Percentiles rank a stretch among this genome's conserved stretches.
Conservation (phyloP, 2,797 vertebrate genomes). For the Characodon lateralis region DNA sequence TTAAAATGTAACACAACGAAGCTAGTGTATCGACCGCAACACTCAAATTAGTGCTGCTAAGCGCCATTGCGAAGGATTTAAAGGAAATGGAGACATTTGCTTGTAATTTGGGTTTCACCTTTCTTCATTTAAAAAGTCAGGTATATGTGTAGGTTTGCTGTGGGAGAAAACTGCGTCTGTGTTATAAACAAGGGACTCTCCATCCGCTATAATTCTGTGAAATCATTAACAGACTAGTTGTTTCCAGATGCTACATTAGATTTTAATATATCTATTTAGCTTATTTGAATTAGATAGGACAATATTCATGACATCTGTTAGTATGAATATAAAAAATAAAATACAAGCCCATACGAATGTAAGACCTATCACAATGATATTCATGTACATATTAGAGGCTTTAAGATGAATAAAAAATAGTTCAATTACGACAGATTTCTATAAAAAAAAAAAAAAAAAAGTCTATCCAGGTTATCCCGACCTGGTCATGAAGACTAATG, state of each 20-base stretch:
- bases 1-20: not conserved
- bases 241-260: not conserved
- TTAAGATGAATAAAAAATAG: too few relatives aligned
- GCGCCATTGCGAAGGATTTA: not conserved
- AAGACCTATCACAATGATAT: too few relatives aligned
- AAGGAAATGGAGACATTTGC: not conserved
- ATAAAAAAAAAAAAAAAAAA: too few relatives aligned
- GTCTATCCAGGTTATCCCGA: too few relatives aligned
- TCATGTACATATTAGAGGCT: too few relatives aligned
- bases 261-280: not conserved
- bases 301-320: not conserved
- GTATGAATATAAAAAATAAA: not conserved
- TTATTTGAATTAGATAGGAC: not conserved
- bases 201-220: not conserved
- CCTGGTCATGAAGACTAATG: too few relatives aligned
- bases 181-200: not conserved
- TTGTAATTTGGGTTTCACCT: not conserved
- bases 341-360: not conserved
- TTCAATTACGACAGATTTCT: too few relatives aligned
- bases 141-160: not conserved
- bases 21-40: not conserved
- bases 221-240: not conserved
- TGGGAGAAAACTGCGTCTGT: not conserved
- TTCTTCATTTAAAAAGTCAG: not conserved
- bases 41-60: not conserved